Conservation (phyloP, 2,888 invertebrate species). For the Lycia hirtaria region DNA sequence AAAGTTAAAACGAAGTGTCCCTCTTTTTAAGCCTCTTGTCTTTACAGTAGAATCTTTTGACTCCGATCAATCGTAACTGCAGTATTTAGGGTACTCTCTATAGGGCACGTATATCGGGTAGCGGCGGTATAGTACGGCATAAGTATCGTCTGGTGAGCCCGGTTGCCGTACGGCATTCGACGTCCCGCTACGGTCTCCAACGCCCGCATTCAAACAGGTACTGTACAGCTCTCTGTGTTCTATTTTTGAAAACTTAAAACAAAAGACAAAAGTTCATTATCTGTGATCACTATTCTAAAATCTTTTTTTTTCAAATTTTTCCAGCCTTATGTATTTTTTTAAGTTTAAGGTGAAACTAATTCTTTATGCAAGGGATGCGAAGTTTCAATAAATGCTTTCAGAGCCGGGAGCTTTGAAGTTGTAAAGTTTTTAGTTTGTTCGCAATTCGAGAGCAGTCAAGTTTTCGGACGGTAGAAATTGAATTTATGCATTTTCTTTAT, state of each 20-base stretch:
- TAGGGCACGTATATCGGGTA: conserved; percentile 28
- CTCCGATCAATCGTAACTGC: conserved; percentile 70
- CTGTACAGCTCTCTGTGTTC: conserved; percentile 15
- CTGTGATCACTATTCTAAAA: not conserved
- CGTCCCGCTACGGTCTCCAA: conserved; percentile 58
- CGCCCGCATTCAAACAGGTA: conserved; percentile 55
- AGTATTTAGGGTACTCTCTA: conserved; percentile 43
- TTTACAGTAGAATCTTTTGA: not conserved
- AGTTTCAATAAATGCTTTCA: not conserved
- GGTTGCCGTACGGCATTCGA: conserved; percentile 70
- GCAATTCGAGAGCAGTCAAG: not conserved
- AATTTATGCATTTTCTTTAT: not conserved
- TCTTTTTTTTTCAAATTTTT: not conserved
- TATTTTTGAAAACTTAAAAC: conserved; percentile 15
- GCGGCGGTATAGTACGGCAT: conserved; percentile 14
- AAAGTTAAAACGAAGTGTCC: not conserved
- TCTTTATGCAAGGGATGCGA: not conserved
- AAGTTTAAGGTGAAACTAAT: not conserved
- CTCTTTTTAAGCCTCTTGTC: not conserved
- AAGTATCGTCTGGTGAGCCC: conserved; percentile 43
- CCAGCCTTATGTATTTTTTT: not conserved
- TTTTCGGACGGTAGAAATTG: not conserved
- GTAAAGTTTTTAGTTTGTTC: not conserved
- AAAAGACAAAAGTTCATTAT: not conserved
- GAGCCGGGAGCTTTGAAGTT: not conserved